Evolutionary conservation across 2,888 invertebrate genomes (phyloP).

Genomic region (Hetaerina titia): DNA sequence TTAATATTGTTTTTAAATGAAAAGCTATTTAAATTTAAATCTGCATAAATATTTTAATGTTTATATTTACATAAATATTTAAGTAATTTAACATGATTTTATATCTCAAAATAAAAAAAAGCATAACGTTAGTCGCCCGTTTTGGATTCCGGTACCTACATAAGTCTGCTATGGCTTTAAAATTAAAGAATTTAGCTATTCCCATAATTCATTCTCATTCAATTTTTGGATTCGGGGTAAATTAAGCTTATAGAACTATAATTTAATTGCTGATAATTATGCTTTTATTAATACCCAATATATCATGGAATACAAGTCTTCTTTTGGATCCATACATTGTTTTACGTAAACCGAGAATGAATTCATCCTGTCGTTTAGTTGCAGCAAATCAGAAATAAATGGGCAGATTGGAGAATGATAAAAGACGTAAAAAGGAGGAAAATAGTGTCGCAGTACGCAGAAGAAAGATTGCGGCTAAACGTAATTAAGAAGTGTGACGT

Average conservation of each 20-base stretch:
- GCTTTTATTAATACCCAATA: too few relatives aligned
- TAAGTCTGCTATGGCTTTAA: slow-evolving; percentile 53
- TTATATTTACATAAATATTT: neutral
- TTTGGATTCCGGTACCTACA: neutral
- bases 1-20: neutral
- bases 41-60: neutral
- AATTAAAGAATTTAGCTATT: neutral
- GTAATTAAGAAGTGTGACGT: slow-evolving; percentile 91
- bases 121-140: neutral
- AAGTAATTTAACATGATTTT: neutral
- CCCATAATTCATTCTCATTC: neutral
- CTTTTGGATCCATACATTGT: too few relatives aligned
- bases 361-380: slow-evolving; percentile 77
- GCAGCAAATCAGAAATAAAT: slow-evolving; percentile 87
- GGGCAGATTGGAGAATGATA: slow-evolving; percentile 91
- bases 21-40: neutral
- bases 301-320: too few relatives aligned
- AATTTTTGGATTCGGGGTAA: slow-evolving; percentile 47
- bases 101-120: neutral
- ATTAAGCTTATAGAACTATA: neutral
- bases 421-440: slow-evolving; percentile 91
- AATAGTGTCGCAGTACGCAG: slow-evolving; percentile 86
- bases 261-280: neutral
- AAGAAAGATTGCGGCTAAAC: slow-evolving; percentile 89
- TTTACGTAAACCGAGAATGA: neutral